Conservation (phyloP, 2,797 vertebrate species). For the Anomalospiza imberbis region DNA sequence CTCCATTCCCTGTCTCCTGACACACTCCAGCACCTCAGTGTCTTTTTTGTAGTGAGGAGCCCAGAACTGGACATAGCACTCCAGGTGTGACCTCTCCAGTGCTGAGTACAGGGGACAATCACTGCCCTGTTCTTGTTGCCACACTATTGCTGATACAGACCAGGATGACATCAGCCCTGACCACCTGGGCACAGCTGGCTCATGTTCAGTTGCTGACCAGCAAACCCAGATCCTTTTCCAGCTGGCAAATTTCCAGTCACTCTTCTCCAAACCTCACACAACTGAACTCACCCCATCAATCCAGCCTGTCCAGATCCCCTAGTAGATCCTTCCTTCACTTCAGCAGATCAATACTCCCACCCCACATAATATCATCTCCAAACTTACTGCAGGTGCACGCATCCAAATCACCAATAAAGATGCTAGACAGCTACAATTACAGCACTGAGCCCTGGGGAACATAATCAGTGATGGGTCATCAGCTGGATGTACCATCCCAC, state of each 20-base stretch:
- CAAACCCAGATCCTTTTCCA: neutral
- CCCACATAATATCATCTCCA: neutral
- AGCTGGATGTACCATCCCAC: neutral
- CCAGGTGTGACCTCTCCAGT: neutral
- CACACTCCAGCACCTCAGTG: rapidly evolving
- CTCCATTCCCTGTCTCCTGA: neutral
- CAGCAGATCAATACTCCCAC: neutral
- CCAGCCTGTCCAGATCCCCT: neutral
- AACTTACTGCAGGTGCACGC: neutral
- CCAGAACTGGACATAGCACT: neutral
- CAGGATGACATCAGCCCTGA: too few relatives aligned
- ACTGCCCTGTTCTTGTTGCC: neutral
- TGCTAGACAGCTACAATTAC: neutral
- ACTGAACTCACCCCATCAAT: too few relatives aligned
- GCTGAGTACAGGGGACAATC: too few relatives aligned
- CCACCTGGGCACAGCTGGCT: neutral
- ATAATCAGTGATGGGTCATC: neutral
- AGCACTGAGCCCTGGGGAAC: neutral
- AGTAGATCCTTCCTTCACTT: neutral
- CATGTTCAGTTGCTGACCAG: neutral
- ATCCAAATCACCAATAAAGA: neutral
- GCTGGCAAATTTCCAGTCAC: neutral
- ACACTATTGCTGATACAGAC: neutral
- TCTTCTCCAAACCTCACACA: neutral
- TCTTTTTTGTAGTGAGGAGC: too few relatives aligned